Evolutionary conservation across 2,113 vertebrate genomes (phyloP), one percentile per base, ranked within the genome.

Genomic region (Perccottus glenii): DNA sequence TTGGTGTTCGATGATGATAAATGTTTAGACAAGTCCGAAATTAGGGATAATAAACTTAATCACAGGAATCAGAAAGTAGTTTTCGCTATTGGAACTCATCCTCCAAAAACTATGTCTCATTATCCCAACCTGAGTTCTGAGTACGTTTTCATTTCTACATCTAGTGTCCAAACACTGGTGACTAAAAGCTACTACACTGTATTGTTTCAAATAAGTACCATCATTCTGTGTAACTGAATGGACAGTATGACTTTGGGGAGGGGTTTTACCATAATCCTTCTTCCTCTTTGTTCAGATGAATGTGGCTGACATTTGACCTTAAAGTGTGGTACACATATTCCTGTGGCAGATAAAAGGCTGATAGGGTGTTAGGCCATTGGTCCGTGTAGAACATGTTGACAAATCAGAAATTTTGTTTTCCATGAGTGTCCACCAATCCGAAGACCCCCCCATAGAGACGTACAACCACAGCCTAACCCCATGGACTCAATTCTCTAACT

Each of bases 341-440:
- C 58, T 64, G 46, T 75, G 50, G 55, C 61, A 68, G 53, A 72
- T 46, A 70, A 66, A 73, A 50, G 38, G 12, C 9, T 58, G 72
- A n/a, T 9, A 63, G 9, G 47, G 51, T 67, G 64, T 38, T 32
- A 53, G 47, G 56, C 11, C 58, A 19, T n/a, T 27, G 50, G 51
- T 59, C 73, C 68, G 67, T 64, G 51, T 49, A 44, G 57, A 55
- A 49, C 50, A 19, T 64, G 47, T 60, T 77, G 59, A 77, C 79
- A 76, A 83, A 85, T 47, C 61, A 64, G 45, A 59, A 59, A 45
- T 67, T 33, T 19, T 64, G 40, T 48, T 72, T 67, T 70, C 58
- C 59, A 67, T 59, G 47, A n/a, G 45, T 48, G 67, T 55, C 62
- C 74, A 62, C 68, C 56, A 42, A 2, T 69, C 64, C 65, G 69